Percentiles rank a stretch among this genome's conserved stretches.
phyloP scores from a whole-genome alignment of 2,113 vertebrate species.

The Gallinago media region DNA sequence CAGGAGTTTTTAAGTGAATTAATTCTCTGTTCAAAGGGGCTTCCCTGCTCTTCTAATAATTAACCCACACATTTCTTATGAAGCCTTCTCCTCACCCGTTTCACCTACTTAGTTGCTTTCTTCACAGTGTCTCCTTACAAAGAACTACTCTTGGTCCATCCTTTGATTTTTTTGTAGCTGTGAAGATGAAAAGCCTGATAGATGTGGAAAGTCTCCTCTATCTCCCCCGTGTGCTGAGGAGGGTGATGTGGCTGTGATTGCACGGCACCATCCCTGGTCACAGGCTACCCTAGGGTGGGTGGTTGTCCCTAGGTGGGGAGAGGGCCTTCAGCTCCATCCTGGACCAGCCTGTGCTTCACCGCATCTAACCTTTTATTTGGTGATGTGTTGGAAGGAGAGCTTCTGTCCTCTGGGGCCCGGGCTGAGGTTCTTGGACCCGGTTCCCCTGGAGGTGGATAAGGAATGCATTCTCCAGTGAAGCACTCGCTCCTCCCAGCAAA shows the following conservation, averaged over 20 bases:
- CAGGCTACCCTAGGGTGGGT: not conserved
- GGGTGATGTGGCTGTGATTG: accelerated
- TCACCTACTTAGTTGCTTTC: not conserved
- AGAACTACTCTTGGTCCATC: not conserved
- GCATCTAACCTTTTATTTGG: not conserved
- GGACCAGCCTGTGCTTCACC: not conserved
- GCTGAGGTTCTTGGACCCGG: not conserved
- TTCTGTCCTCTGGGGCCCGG: not conserved
- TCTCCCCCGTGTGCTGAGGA: not conserved
- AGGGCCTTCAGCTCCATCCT: not conserved
- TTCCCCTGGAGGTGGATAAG: not conserved
- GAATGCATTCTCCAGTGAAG: not conserved
- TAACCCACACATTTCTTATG: not conserved
- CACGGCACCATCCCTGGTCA: not conserved
- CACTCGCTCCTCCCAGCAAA: not conserved
- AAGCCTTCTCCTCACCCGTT: not conserved
- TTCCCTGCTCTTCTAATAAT: not conserved
- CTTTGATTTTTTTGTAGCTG: not conserved
- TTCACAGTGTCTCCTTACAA: not conserved
- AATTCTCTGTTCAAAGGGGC: not conserved
- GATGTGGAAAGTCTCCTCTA: not conserved
- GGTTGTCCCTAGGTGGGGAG: accelerated
- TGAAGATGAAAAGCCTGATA: not conserved
- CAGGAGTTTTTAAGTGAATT: not conserved
- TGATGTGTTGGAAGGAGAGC: not conserved